Percentiles rank a stretch among this genome's conserved stretches.
These are phyloP conservation scores for Paracentrotus lividus DNA, from an alignment of 53 echinoderm and acorn worm species.

Conservation along the genomic window DNA sequence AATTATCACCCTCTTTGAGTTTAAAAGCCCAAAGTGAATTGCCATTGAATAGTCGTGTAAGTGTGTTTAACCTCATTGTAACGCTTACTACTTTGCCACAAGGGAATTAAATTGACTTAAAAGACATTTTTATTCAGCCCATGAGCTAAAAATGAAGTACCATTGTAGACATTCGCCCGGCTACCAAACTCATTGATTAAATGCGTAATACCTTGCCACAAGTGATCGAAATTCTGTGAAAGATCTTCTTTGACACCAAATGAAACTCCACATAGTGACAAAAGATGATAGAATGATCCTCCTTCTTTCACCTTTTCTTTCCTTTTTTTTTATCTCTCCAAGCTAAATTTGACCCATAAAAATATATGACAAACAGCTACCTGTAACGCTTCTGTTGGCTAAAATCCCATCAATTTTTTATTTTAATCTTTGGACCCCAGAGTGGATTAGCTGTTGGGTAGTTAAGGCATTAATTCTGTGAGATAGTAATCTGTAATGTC, in stretches of 20 bases:
- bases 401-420: slow-evolving; percentile 1
- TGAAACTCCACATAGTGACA: not conserved
- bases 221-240: not conserved
- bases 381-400: not conserved
- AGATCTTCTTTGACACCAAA: not conserved
- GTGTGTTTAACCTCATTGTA: not conserved
- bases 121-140: no score
- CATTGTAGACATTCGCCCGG: no score
- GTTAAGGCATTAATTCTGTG: not conserved
- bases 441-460: slow-evolving; percentile 16
- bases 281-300: not conserved
- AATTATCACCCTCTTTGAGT: not conserved
- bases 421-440: not conserved
- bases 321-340: not conserved
- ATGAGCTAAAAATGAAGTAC: no score
- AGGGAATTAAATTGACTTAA: no score
- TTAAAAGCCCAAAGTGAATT: not conserved
- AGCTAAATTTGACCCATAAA: slow-evolving; percentile 19
- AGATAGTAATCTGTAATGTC: no score
- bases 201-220: not conserved
- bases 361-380: slow-evolving; percentile 31
- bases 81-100: not conserved
- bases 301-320: not conserved
- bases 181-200: no score
- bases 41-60: not conserved